Conservation (phyloP, 2,888 invertebrate species). For the Liodrosophila aerea region DNA sequence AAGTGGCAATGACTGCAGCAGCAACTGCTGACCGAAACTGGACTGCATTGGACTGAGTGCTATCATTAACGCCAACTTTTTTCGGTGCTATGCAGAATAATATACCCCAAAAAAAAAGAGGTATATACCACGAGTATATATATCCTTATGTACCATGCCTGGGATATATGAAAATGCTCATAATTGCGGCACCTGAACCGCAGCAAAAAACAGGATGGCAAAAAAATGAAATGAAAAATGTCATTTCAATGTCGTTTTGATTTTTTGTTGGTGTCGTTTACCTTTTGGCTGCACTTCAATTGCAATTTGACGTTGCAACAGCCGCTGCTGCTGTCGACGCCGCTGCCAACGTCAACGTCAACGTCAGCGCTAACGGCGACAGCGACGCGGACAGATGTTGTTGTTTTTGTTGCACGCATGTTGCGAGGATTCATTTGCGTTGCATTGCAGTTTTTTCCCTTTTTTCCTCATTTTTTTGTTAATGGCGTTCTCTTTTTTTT, state of each 20-base stretch:
- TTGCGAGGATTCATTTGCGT: slow-evolving; percentile 68
- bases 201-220: slow-evolving; percentile 20
- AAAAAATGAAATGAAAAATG: slow-evolving; percentile 62
- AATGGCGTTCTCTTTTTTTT: slow-evolving; percentile 41
- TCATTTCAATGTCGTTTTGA: slow-evolving; percentile 79
- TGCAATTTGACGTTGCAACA: slow-evolving; percentile 69
- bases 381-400: slow-evolving; percentile 29
- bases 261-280: slow-evolving; percentile 76
- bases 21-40: slow-evolving; percentile 49
- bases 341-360: slow-evolving; percentile 25
- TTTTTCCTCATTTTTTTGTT: slow-evolving; percentile 43
- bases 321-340: slow-evolving; percentile 29
- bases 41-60: slow-evolving; percentile 35
- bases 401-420: slow-evolving; percentile 67
- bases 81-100: slow-evolving; percentile 43
- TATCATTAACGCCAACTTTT: slow-evolving; percentile 48
- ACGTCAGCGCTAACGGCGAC: slow-evolving; percentile 13
- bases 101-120: slow-evolving; percentile 26
- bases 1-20: slow-evolving; percentile 26
- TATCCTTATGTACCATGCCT: not conserved
- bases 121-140: not conserved
- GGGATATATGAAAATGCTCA: slow-evolving; percentile 33
- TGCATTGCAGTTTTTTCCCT: slow-evolving; percentile 43
- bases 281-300: slow-evolving; percentile 77
- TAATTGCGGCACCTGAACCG: slow-evolving; percentile 43